These are phyloP conservation scores for Poecilia gillii DNA, from an alignment of 2,797 vertebrate genomes.

Conservation along the genomic window DNA sequence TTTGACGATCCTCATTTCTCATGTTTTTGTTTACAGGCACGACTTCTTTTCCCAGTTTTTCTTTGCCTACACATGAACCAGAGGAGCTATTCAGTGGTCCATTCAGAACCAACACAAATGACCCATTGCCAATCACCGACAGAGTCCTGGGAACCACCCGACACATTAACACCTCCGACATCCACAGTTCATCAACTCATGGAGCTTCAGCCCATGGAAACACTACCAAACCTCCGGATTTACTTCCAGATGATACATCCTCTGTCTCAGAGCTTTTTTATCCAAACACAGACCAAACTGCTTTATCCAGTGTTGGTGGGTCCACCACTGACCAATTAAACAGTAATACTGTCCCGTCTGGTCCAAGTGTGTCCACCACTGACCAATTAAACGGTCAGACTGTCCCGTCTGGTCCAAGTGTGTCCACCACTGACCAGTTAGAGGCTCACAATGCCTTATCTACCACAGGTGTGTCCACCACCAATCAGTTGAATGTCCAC, in stretches of 20 bases:
- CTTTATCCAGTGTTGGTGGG: background rate
- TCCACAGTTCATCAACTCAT: background rate
- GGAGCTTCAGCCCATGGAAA: constrained; percentile 4
- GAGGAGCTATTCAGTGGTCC: constrained; percentile 17
- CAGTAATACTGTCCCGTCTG: background rate
- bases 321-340: background rate
- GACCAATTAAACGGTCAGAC: background rate
- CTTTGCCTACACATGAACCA: constrained; percentile 36
- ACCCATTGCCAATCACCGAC: constrained; percentile 5
- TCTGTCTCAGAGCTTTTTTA: constrained; percentile 10
- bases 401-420: background rate
- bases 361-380: background rate
- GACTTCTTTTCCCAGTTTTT: constrained; percentile 25
- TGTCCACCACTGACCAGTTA: background rate
- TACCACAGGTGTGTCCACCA: background rate
- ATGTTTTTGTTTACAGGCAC: constrained; percentile 47
- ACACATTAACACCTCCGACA: constrained; percentile 8
- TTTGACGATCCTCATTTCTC: background rate
- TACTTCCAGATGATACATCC: background rate
- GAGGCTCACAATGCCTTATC: background rate
- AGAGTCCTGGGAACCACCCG: constrained; percentile 6
- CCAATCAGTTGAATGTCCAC: background rate
- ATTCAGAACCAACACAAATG: background rate
- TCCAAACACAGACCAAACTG: background rate
- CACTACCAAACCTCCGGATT: constrained; percentile 24